Evolutionary conservation across 2,888 invertebrate species (phyloP).

Genomic region (Calameuta pallipes): DNA sequence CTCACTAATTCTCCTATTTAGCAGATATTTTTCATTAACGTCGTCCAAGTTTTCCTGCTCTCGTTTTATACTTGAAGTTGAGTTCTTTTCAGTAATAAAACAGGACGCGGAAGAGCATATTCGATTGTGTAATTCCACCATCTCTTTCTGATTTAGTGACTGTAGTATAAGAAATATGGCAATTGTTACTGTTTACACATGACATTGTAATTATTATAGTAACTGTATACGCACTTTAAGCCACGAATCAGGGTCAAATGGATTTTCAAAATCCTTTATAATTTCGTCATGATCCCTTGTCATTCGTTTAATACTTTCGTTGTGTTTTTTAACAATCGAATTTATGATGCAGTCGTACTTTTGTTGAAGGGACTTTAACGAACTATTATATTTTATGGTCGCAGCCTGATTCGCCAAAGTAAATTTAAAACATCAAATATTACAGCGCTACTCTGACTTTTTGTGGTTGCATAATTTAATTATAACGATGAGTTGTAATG

Average conservation of each 20-base stretch:
- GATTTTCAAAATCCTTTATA: conserved; percentile 28
- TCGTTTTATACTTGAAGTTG: conserved; percentile 24
- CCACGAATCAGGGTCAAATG: conserved; percentile 44
- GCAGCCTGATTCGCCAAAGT: neutral
- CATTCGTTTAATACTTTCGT: conserved; percentile 44
- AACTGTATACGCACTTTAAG: conserved; percentile 30
- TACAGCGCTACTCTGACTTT: neutral
- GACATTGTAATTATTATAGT: neutral
- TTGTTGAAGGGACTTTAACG: conserved; percentile 40
- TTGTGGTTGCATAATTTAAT: neutral
- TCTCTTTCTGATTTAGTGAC: conserved; percentile 42
- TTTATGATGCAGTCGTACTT: conserved; percentile 40
- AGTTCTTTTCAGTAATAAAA: conserved; percentile 21
- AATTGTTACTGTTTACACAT: neutral
- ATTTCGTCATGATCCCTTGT: conserved; percentile 42
- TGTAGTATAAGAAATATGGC: conserved; percentile 16
- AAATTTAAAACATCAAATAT: neutral
- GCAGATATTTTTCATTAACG: conserved; percentile 11
- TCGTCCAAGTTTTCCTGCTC: conserved; percentile 25
- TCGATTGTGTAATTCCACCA: conserved; percentile 37
- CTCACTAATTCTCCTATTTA: conserved; percentile 15
- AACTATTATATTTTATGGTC: conserved; percentile 24
- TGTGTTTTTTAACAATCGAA: conserved; percentile 39
- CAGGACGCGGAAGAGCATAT: conserved; percentile 33
- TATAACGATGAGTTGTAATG: neutral